Evolutionary conservation across 1,140 invertebrate genomes (phyloP).

Genomic region (Macrobrachium rosenbergii): DNA sequence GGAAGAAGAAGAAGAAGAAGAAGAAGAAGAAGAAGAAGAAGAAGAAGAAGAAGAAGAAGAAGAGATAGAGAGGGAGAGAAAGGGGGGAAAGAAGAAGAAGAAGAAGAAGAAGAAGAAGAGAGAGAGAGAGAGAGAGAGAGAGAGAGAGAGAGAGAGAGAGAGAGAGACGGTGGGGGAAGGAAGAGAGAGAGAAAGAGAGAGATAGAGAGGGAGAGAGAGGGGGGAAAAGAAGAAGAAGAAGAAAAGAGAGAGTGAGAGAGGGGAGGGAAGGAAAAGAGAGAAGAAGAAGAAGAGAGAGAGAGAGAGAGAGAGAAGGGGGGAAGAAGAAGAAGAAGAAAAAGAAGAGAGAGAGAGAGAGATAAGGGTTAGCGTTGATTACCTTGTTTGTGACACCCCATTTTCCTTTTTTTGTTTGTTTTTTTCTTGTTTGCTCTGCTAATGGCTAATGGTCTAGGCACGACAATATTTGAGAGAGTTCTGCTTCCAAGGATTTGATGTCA

Average conservation of each 20-base stretch:
- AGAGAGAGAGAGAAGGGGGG: neutral
- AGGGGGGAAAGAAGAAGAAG: neutral
- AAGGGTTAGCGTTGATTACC: too few relatives aligned
- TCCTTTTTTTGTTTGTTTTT: too few relatives aligned
- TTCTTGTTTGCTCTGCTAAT: too few relatives aligned
- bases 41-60: neutral
- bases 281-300: neutral
- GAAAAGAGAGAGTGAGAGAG: slow-evolving; percentile 2
- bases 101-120: neutral
- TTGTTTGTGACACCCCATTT: too few relatives aligned
- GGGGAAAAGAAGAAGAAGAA: too few relatives aligned
- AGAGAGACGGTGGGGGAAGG: neutral
- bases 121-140: slow-evolving; percentile 22
- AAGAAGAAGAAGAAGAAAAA: neutral
- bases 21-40: neutral
- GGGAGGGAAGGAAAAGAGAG: slow-evolving; percentile 9
- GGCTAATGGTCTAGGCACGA: too few relatives aligned
- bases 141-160: neutral
- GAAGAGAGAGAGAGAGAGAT: too few relatives aligned
- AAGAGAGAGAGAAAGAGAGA: slow-evolving; percentile 6
- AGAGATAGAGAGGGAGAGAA: neutral
- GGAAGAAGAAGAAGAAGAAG: neutral
- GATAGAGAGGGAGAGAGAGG: too few relatives aligned
- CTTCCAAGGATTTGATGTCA: too few relatives aligned
- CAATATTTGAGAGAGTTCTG: too few relatives aligned